These are phyloP conservation scores for Ridgeia piscesae DNA, from an alignment of 1,140 invertebrate genomes.

Conservation along the genomic window DNA sequence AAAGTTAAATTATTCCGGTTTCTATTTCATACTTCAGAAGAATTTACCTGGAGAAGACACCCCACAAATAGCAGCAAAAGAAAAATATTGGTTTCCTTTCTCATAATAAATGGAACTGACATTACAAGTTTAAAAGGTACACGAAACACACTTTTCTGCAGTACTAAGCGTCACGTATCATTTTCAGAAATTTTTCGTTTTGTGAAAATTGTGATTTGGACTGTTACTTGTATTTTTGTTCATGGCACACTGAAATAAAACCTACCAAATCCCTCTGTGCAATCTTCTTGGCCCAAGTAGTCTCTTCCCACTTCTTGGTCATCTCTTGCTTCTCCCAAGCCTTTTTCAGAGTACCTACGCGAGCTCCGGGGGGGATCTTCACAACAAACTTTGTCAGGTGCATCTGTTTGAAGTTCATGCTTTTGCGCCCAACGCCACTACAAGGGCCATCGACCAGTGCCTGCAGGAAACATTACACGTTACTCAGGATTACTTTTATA, in stretches of 20 bases:
- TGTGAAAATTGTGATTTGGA: no score
- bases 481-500: not conserved
- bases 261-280: slow-evolving; percentile 78
- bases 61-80: no score
- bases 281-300: slow-evolving; percentile 64
- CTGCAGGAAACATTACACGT: slow-evolving; percentile 60
- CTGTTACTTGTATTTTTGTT: not conserved
- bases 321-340: slow-evolving; percentile 74
- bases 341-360: slow-evolving; percentile 82
- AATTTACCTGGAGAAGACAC: no score
- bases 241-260: slow-evolving; percentile 20
- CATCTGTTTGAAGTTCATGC: slow-evolving; percentile 85
- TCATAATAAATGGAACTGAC: no score
- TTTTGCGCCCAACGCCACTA: slow-evolving; percentile 78
- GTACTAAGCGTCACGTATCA: not conserved
- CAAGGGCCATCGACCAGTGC: slow-evolving; percentile 92
- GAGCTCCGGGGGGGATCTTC: slow-evolving; percentile 82
- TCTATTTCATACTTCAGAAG: no score
- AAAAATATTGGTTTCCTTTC: no score
- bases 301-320: slow-evolving; percentile 58
- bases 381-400: slow-evolving; percentile 91
- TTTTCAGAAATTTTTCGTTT: no score
- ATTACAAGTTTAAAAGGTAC: not conserved
- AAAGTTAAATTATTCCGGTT: no score
- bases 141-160: not conserved